A percentile compares a stretch with the other conserved stretches of the same genome.
phyloP scores from a whole-genome alignment of 2,888 invertebrate species.

The Oxycera nigricornis region DNA sequence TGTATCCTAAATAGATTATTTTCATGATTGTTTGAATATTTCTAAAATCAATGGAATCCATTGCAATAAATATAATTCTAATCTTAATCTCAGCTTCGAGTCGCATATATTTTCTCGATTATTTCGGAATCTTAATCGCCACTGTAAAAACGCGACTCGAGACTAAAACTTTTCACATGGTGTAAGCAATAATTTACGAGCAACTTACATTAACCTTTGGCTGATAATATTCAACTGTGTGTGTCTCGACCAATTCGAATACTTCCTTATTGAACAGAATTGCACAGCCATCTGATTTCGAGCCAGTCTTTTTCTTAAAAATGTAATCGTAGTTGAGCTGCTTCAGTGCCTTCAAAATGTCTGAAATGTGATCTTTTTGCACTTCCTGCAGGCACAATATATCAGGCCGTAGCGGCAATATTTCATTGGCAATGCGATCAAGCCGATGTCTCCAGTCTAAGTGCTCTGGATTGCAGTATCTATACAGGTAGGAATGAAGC shows the following conservation, averaged over 20 bases:
- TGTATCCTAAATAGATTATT: no score
- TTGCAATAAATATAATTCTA: no score
- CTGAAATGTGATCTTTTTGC: conserved; percentile 74
- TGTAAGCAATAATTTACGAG: neutral
- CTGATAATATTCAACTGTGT: conserved; percentile 74
- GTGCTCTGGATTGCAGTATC: conserved; percentile 64
- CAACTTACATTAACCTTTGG: conserved; percentile 51
- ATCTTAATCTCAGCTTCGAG: no score
- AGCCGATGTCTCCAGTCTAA: conserved; percentile 77
- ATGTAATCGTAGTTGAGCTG: conserved; percentile 74
- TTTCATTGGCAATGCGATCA: conserved; percentile 63
- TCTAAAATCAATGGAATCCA: no score
- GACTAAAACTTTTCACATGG: neutral
- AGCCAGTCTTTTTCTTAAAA: conserved; percentile 84
- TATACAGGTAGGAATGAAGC: conserved; percentile 77
- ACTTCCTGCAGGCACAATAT: conserved; percentile 81
- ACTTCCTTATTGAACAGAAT: conserved; percentile 77
- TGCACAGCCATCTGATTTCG: conserved; percentile 87
- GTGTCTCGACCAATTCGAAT: conserved; percentile 71
- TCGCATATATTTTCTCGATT: no score
- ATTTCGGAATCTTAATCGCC: no score
- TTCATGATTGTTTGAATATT: no score
- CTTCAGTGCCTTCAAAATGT: conserved; percentile 67
- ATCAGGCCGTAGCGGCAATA: conserved; percentile 64
- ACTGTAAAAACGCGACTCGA: no score